phyloP scores from a whole-genome alignment of 2,888 invertebrate species.

The Adineta ricciae region DNA sequence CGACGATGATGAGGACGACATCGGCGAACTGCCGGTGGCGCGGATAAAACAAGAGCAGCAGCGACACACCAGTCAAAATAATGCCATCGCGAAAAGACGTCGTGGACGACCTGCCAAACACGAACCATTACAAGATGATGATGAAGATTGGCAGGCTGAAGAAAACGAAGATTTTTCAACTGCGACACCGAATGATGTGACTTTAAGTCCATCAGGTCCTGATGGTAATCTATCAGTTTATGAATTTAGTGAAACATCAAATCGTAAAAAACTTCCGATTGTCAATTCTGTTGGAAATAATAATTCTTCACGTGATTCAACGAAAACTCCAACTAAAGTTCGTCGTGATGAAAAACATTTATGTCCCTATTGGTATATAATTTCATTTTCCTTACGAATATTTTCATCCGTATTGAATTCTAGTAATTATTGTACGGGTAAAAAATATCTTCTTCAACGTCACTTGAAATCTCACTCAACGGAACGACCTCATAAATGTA shows the following conservation, averaged over 20 bases:
- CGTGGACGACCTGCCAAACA: not conserved
- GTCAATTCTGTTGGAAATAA: not conserved
- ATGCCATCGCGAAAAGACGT: not conserved
- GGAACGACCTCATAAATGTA: slow-evolving; percentile 16
- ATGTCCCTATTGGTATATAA: slow-evolving; percentile 12
- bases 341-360: slow-evolving; percentile 12
- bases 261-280: not conserved
- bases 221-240: slow-evolving; percentile 14
- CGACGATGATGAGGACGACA: not conserved
- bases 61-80: not conserved
- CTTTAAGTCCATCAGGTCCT: not conserved
- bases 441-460: slow-evolving; percentile 6
- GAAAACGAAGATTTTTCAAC: not conserved
- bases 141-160: not conserved
- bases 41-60: not conserved
- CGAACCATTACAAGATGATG: not conserved
- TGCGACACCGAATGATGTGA: not conserved
- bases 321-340: not conserved
- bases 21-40: not conserved
- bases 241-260: slow-evolving; percentile 6
- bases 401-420: too few relatives aligned
- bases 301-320: not conserved
- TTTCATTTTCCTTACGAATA: too few relatives aligned
- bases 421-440: slow-evolving; percentile 19
- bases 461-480: slow-evolving; percentile 10